Percentiles rank a stretch among this genome's conserved stretches.
These are phyloP conservation scores for Scomber scombrus DNA, from an alignment of 2,113 vertebrate species.

Conservation along the genomic window DNA sequence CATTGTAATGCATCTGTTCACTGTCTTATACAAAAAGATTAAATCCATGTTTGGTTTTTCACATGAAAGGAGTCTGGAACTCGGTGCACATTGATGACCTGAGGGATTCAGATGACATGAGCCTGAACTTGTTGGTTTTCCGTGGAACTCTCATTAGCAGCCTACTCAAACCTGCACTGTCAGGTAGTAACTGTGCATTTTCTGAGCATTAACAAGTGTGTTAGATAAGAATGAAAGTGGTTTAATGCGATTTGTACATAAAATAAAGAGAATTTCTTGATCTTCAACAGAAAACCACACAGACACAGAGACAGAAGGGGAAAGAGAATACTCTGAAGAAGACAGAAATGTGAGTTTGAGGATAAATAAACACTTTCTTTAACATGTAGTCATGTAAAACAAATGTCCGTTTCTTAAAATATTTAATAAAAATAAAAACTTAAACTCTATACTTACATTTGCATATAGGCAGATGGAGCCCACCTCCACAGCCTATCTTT, in stretches of 20 bases:
- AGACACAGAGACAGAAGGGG: not conserved
- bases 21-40: not conserved
- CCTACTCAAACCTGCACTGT: constrained; percentile 60
- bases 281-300: constrained; percentile 30
- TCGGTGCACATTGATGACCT: constrained; percentile 85
- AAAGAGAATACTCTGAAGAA: constrained; percentile 15
- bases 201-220: not conserved
- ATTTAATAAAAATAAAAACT: not conserved
- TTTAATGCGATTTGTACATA: not conserved
- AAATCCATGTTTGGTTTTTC: constrained; percentile 7
- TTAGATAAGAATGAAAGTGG: not conserved
- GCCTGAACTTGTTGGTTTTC: constrained; percentile 77
- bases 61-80: constrained; percentile 77
- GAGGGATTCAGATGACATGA: constrained; percentile 83
- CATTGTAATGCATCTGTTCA: not conserved
- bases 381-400: not conserved
- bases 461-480: constrained; percentile 48
- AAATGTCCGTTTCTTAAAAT: not conserved
- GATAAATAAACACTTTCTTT: not conserved
- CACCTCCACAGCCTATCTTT: constrained; percentile 76
- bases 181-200: constrained; percentile 49
- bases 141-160: constrained; percentile 81
- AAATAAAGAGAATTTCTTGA: constrained; percentile 3
- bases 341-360: not conserved
- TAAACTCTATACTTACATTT: not conserved